A percentile compares a stretch with the other conserved stretches of the same genome.
Conservation (phyloP, 2,888 invertebrate species). For the Anaspis maculata region DNA sequence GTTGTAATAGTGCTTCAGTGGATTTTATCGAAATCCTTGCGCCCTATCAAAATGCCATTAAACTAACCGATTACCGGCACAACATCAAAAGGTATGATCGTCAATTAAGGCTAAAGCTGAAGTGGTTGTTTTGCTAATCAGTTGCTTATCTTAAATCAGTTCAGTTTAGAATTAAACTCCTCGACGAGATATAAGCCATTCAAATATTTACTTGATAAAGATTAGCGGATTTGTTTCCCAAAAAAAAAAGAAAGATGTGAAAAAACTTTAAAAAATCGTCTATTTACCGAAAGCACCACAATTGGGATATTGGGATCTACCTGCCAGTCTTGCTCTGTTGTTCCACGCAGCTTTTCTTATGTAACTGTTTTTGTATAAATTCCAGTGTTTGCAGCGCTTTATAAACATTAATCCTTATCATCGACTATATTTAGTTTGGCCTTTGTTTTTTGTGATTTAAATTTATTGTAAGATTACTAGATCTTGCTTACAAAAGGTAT, state of each 20-base stretch:
- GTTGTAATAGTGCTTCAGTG: too few relatives aligned
- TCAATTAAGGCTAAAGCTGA: constrained; percentile 16
- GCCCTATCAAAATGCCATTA: constrained; percentile 8
- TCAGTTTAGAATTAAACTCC: constrained; percentile 10
- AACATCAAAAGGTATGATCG: constrained; percentile 10
- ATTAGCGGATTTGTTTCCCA: constrained; percentile 7
- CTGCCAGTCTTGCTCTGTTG: constrained; percentile 17
- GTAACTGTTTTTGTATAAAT: constrained; percentile 19
- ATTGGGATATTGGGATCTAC: constrained; percentile 13
- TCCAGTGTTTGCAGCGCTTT: constrained; percentile 20
- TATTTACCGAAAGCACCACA: background rate
- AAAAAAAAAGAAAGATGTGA: background rate
- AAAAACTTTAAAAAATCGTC: too few relatives aligned
- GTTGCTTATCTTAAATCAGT: constrained; percentile 19
- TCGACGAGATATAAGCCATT: constrained; percentile 14
- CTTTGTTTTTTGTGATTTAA: constrained; percentile 19
- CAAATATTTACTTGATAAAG: constrained; percentile 17
- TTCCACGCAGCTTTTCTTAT: constrained; percentile 13
- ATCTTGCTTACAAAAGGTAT: constrained; percentile 8
- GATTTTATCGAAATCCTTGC: too few relatives aligned
- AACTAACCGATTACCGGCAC: constrained; percentile 11
- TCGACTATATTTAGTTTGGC: constrained; percentile 17
- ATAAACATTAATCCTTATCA: constrained; percentile 21
- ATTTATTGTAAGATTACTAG: constrained; percentile 16
- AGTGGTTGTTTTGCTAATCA: constrained; percentile 20